These are phyloP conservation scores for Podarcis siculus DNA, from an alignment of 2,797 vertebrate genomes.

Conservation along the genomic window DNA sequence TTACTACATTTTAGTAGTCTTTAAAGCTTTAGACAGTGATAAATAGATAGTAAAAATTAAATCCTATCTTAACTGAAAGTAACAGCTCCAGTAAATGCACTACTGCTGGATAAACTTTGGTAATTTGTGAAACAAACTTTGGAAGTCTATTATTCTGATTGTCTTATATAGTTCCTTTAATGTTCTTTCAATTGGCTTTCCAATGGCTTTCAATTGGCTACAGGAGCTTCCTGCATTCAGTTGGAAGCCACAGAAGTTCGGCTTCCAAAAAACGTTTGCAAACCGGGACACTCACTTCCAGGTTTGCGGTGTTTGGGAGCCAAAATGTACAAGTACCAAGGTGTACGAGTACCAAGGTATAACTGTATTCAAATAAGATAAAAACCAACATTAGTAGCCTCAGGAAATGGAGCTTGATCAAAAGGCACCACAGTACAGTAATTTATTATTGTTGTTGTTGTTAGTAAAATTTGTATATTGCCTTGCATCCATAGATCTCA, in stretches of 20 bases:
- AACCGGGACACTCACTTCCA: too few relatives aligned
- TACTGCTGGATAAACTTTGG: neutral
- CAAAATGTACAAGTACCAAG: too few relatives aligned
- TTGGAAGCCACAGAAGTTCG: too few relatives aligned
- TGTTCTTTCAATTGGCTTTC: too few relatives aligned
- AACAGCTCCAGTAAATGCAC: neutral
- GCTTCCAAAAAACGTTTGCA: too few relatives aligned
- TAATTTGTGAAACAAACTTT: neutral
- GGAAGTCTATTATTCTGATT: neutral
- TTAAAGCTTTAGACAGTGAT: neutral
- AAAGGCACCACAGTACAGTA: neutral
- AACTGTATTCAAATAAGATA: neutral
- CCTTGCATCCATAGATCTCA: too few relatives aligned
- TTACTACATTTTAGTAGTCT: conserved; percentile 8
- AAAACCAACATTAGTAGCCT: neutral
- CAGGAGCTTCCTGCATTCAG: too few relatives aligned
- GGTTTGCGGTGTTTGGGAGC: too few relatives aligned
- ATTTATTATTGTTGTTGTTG: too few relatives aligned
- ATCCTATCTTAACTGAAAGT: conserved; percentile 15
- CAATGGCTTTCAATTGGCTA: too few relatives aligned
- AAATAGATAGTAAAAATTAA: conserved; percentile 5
- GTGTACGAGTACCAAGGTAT: neutral
- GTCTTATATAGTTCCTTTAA: neutral
- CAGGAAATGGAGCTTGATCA: neutral
- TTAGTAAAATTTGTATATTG: too few relatives aligned